A percentile compares a stretch with the other conserved stretches of the same genome.
These are phyloP conservation scores for Microctenopoma stevenorrisi DNA, from an alignment of 2,797 vertebrate genomes.

Conservation along the genomic window DNA sequence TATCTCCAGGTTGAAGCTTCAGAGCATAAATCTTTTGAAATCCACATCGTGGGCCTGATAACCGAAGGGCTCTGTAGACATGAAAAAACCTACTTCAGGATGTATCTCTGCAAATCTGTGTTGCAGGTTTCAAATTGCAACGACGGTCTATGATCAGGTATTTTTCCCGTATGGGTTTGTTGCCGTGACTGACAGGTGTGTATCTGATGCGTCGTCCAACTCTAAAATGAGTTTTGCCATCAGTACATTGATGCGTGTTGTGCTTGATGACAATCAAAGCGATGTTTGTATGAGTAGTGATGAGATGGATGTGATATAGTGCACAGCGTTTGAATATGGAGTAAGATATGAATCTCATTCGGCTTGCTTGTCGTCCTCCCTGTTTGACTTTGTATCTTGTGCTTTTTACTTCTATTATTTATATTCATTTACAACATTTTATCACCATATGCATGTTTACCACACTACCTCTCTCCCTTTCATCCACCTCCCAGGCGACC, in stretches of 20 bases:
- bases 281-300: conserved; percentile 8
- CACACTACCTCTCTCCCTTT: background rate
- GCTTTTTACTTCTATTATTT: too few species aligned
- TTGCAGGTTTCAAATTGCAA: background rate
- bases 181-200: conserved; percentile 28
- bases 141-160: too few species aligned
- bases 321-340: background rate
- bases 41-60: conserved; percentile 17
- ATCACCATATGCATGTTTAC: background rate
- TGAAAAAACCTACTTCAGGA: background rate
- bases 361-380: too few species aligned
- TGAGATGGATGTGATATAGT: conserved; percentile 12
- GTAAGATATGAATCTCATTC: conserved; percentile 11
- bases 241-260: background rate
- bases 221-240: conserved; percentile 1
- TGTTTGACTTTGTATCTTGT: too few species aligned
- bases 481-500: background rate
- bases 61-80: background rate
- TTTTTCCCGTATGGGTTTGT: background rate
- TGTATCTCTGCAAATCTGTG: conserved; percentile 2
- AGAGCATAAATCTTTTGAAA: conserved; percentile 17
- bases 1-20: conserved; percentile 20
- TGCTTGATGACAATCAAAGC: background rate
- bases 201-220: background rate
- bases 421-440: too few species aligned